Conservation (phyloP, 2,888 invertebrate genomes). For the Nyleta sp. region DNA sequence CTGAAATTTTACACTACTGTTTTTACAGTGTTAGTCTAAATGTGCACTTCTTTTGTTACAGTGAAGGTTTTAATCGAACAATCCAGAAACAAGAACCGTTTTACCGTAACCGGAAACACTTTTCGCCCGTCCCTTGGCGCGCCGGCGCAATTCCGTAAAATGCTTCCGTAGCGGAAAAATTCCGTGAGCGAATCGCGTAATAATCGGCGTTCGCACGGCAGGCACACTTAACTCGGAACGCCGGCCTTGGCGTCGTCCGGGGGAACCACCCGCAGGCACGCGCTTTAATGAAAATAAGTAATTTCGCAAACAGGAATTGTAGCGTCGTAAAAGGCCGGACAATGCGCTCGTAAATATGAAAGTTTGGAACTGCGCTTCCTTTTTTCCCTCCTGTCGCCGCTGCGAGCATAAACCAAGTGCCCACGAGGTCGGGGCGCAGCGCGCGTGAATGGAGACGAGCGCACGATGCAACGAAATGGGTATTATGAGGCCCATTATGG, state of each 20-base stretch:
- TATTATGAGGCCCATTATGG: constrained; percentile 78
- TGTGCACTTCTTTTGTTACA: too few relatives aligned
- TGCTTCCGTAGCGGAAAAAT: constrained; percentile 17
- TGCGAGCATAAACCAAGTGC: background rate
- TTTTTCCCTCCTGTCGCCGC: background rate
- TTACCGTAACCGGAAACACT: too few relatives aligned
- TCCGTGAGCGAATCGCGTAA: background rate
- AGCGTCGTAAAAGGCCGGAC: constrained; percentile 76
- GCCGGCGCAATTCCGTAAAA: constrained; percentile 14
- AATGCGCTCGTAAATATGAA: constrained; percentile 79
- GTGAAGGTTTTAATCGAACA: too few relatives aligned
- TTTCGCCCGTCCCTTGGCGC: too few relatives aligned
- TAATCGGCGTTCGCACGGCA: constrained; percentile 28
- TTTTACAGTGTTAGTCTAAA: too few relatives aligned
- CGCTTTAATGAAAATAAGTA: constrained; percentile 80
- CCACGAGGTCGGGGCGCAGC: too few relatives aligned
- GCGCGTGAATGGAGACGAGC: constrained; percentile 50
- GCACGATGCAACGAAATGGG: constrained; percentile 70
- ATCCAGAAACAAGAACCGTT: too few relatives aligned
- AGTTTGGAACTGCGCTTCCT: constrained; percentile 68
- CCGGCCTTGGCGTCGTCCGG: constrained; percentile 68
- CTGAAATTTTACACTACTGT: too few relatives aligned
- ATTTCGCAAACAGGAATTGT: constrained; percentile 79
- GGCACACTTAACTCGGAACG: constrained; percentile 60
- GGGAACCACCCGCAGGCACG: constrained; percentile 71